Evolutionary conservation across 64 coral and sea anemone genomes (phyloP), one percentile per base, ranked within the genome.

Genomic region (Pocillopora verrucosa): DNA sequence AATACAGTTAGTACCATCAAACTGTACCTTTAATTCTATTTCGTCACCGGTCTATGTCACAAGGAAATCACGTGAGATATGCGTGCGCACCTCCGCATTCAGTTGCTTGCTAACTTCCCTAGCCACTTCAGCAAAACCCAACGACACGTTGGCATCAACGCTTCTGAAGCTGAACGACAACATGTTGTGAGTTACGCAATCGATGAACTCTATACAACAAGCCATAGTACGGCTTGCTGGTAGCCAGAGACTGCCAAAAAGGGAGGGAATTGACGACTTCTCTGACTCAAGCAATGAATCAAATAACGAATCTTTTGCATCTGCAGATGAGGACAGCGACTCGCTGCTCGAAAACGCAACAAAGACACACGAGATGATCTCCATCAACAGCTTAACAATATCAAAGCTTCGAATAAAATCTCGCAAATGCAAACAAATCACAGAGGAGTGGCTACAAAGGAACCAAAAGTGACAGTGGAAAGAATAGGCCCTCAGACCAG

Each of bases 381-480:
- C 36, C 85, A 92, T 77, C 38, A 78, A 67, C 91, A 92, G 30
- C 57, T 88, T 59, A 92, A 58, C 51, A 92, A 92, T 38, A 93
- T 82, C 20, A 88, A 62, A 73, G 77, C 84, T 6, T 75, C 76
- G 17, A 92, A 93, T 75, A 80, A 62, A 34, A 89, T 93, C 45
- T 61, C 76, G 59, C 87, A 82, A 82, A 79, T 58, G 79, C 34
- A 82, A 68, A 82, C 26, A 73, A 59, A 57, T 76, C 38, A 34
- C 68, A 80, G 38, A 75, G 61, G 69, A 13, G 12, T 62, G 57
- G 26, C 77, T 72, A 78, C 76, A 78, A 78, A 78, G 38, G 38
- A 13, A 60, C 13, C 22, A 11, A 10, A 34, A 80, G 58, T 9
- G 9, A 1, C 58, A 80, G 58, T 1, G 78, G 78, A 61, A 61